phyloP scores from a whole-genome alignment of 30 jellyfish, hydroid and myxozoan species.

The Aurelia aurita complex sp. Pacific region DNA sequence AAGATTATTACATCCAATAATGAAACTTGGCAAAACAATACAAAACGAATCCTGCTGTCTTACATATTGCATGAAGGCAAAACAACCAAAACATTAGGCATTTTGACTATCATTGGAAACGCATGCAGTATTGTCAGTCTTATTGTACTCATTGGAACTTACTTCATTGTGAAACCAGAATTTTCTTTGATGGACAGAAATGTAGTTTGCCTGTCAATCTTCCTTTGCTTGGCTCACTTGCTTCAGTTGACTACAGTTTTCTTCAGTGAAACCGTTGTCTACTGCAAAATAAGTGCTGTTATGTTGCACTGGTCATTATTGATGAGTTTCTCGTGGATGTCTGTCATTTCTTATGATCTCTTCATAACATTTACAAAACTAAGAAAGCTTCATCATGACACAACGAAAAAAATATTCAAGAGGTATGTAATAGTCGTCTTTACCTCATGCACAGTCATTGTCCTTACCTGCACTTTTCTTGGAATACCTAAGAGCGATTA shows the following conservation, averaged over 20 bases:
- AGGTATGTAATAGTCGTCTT: background rate
- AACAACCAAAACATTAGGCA: background rate
- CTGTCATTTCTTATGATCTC: conserved; percentile 41
- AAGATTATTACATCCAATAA: too few species aligned
- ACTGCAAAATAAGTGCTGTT: conserved; percentile 40
- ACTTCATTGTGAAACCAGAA: background rate
- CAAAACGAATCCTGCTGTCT: background rate
- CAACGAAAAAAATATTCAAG: conserved; percentile 6
- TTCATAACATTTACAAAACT: conserved; percentile 38
- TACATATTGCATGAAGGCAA: background rate
- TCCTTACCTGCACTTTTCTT: too few species aligned
- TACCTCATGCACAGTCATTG: background rate
- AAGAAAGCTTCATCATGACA: conserved; percentile 2
- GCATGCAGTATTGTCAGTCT: conserved; percentile 28
- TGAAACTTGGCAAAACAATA: too few species aligned
- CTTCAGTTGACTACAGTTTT: conserved; percentile 19
- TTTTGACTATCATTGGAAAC: conserved; percentile 22
- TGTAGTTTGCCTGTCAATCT: conserved; percentile 16
- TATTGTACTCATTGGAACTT: background rate
- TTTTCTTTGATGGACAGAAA: conserved; percentile 25
- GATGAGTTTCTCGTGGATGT: conserved; percentile 50
- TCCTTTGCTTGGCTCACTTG: conserved; percentile 11
- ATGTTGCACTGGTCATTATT: conserved; percentile 58
- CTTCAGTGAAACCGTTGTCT: background rate
- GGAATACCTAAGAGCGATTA: conserved; percentile 3